Evolutionary conservation across 2,888 invertebrate species (phyloP), one percentile per base, ranked within the genome.

Genomic region (Cremastinae sp.): DNA sequence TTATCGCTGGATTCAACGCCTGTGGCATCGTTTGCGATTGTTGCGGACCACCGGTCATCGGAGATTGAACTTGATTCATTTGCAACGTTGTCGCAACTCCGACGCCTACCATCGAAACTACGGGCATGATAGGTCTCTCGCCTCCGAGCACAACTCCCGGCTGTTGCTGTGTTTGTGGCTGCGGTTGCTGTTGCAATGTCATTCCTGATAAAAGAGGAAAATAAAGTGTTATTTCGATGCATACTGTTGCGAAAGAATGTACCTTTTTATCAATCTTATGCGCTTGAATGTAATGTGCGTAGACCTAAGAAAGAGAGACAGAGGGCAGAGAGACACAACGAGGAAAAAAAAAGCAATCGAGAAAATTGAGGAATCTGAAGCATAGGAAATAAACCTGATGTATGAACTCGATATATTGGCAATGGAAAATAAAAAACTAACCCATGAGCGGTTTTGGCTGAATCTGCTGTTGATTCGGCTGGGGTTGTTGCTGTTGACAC

Each of bases 61-160:
- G 79, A 4, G 86, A 80, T 49, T 84, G 86, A 0, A 87, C 84
- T 74, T 86, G 87, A 78, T 81, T 87, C 86, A 88, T 88, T 71
- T 88, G 88, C 54, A 88, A 83, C 0, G 86, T 79, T 16, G 87
- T 84, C 28, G 87, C 86, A n/a, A 87, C 85, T 0, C 85, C 85
- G 20, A 87, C 85, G n/a, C 87, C 87, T 47, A 87, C 87, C 90
- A 94, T 93, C 0, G 94, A 93, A 0, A 94, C 94, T 0, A 94
- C 94, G 0, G 94, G 94, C 91, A 94, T 91, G 0, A 93, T 91
- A 0, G 92, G 92, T 70, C 93, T 91, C 49, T 92, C 92, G 16
- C 90, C 90, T 14, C 86, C 80, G 22, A 88, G 79, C n/a, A 89
- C 87, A 9, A 88, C 88, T 4, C 87, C 83, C 56, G 74, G 80